Evolutionary conservation across 1,140 invertebrate genomes (phyloP).

Genomic region (Trypoxylus dichotomus): DNA sequence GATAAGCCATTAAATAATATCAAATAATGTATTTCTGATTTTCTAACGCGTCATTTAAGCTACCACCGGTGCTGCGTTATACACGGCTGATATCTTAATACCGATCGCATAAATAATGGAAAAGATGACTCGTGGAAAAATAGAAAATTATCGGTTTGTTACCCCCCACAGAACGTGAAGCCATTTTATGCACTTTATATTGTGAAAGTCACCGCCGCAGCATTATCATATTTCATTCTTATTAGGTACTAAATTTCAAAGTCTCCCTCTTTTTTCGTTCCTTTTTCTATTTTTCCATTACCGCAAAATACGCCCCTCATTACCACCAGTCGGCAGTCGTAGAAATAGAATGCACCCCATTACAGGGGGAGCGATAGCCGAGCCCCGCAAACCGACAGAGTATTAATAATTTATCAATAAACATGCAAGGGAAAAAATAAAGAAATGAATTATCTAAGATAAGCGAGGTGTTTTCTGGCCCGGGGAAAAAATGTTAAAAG

Average conservation of each 20-base stretch:
- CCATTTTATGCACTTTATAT: neutral
- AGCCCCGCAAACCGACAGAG: neutral
- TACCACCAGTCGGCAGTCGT: neutral
- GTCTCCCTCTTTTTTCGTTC: neutral
- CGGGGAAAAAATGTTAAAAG: neutral
- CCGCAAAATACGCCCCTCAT: neutral
- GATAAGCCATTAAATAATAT: neutral
- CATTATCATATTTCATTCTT: neutral
- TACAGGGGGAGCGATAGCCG: neutral
- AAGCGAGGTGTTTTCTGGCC: neutral
- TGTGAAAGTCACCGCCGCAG: neutral
- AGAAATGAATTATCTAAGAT: neutral
- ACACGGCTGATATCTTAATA: neutral
- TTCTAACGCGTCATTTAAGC: neutral
- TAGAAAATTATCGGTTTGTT: neutral
- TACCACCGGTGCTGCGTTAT: neutral
- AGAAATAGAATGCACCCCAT: neutral
- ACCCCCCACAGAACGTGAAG: neutral
- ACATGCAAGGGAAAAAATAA: neutral
- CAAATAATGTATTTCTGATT: neutral
- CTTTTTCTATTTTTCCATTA: neutral
- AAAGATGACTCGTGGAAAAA: neutral
- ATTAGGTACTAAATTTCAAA: neutral
- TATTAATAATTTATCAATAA: neutral
- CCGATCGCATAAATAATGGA: neutral